These are phyloP conservation scores for Conger conger DNA, from an alignment of 2,113 vertebrate species.

Conservation along the genomic window DNA sequence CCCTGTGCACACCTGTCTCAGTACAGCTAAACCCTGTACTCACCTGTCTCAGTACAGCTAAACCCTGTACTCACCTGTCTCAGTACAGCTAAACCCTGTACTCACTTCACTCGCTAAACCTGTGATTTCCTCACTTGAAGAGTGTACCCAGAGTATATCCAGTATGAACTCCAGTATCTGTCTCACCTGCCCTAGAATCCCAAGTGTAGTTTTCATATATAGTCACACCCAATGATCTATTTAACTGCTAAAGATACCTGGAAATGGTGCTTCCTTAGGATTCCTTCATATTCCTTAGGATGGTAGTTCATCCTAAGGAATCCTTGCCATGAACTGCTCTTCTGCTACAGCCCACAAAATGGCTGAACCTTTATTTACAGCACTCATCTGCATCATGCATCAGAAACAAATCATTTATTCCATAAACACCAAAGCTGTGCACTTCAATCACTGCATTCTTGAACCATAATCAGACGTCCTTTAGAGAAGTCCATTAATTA, in stretches of 20 bases:
- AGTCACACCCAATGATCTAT: too few relatives aligned
- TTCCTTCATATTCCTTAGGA: background rate
- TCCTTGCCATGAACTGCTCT: background rate
- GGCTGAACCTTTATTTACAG: background rate
- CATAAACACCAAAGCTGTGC: background rate
- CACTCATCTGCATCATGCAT: background rate
- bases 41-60: background rate
- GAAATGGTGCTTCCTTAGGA: too few relatives aligned
- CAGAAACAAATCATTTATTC: background rate
- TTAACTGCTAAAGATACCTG: too few relatives aligned
- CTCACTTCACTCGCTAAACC: too few relatives aligned
- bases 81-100: too few relatives aligned
- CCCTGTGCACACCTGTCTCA: background rate
- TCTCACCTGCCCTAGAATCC: too few relatives aligned
- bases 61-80: too few relatives aligned
- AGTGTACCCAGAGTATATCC: too few relatives aligned
- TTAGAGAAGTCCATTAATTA: background rate
- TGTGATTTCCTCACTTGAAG: too few relatives aligned
- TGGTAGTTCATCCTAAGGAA: background rate
- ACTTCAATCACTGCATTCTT: background rate
- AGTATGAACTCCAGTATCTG: too few relatives aligned
- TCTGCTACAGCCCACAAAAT: background rate
- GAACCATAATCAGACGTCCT: background rate
- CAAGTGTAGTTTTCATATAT: too few relatives aligned
- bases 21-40: too few relatives aligned